Percentiles rank a stretch among this genome's conserved stretches.
Evolutionary conservation across 2,888 invertebrate species (phyloP).

Genomic region (Acrocyrtus sp.): DNA sequence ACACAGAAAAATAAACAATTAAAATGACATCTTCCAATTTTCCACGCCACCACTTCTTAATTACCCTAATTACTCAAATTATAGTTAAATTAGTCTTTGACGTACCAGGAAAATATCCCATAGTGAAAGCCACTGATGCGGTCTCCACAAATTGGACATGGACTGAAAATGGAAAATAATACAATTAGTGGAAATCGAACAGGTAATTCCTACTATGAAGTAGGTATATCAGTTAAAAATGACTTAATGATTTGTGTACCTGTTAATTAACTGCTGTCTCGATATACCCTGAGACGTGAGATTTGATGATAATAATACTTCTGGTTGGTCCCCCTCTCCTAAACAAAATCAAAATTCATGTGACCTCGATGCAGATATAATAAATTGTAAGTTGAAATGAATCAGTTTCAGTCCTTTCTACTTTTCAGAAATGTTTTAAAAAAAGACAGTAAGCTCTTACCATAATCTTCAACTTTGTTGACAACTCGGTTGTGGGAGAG

Average conservation of each 20-base stretch:
- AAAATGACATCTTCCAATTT: neutral
- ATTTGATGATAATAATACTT: slow-evolving; percentile 64
- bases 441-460: slow-evolving; percentile 38
- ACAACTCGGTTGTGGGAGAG: slow-evolving; percentile 62
- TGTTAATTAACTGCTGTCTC: slow-evolving; percentile 63
- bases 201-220: too few species aligned
- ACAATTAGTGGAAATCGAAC: neutral
- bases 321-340: slow-evolving; percentile 62
- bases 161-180: slow-evolving; percentile 70
- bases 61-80: neutral
- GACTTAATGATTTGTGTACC: slow-evolving; percentile 40
- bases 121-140: slow-evolving; percentile 98
- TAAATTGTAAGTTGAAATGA: neutral
- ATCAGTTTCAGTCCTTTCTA: neutral
- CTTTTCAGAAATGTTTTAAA: too few species aligned
- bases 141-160: slow-evolving; percentile 95
- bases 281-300: slow-evolving; percentile 63
- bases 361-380: neutral
- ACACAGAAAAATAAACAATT: neutral
- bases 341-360: too few species aligned
- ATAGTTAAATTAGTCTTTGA: neutral
- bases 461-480: slow-evolving; percentile 63
- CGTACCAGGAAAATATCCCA: slow-evolving; percentile 69
- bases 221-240: too few species aligned
- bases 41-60: neutral